Base-by-base conservation (phyloP, 2,113 vertebrate species). In the Seriola quinqueradiata region DNA sequence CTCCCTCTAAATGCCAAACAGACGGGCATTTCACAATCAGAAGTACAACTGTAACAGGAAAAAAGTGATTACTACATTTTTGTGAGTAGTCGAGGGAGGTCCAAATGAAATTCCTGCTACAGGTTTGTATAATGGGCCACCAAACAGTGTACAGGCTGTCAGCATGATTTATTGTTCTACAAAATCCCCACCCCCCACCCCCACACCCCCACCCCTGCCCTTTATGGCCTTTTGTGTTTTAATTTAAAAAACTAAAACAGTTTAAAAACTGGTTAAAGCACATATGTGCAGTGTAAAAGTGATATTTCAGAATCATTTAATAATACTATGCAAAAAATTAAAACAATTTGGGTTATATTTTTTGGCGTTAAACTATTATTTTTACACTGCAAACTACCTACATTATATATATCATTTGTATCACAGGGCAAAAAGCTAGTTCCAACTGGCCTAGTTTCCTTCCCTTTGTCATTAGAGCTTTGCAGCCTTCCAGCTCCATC, bases 161-260 rank as follows among this genome's bases (percentile, higher is more conserved):
- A 72, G 14, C 13, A 55, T 89, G 83, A 87, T 81, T 84, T 81
- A 90, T 84, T 79, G 79, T 66, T 57, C 19, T 23, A 54, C 28
- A 28, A 2, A 28, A 28, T 2, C 28, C 28, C 1, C 4, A 1
- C 81, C 54, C 40, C 32, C 2, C 25, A 25, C 25, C 25, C 25
- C 25, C 25, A 25, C 25, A 25, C 25, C 1, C 28, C 2, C 28
- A 28, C 28, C 28, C 28, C 2, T 2, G 2, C 28, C 28, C 28
- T n/a, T 66, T 58, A n/a, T 23, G n/a, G 46, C 70, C n/a, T 70
- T 73, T 48, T 40, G 34, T 82, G 3, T 79, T 83, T 70, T 66
- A 48, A 69, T 81, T 75, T 3, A 65, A 25, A 25, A 25, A 25
- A 25, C 25, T 25, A 25, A 25, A 25, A 25, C 25, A 25, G 25